Evolutionary conservation across 2,113 vertebrate species (phyloP).

Genomic region (Romanogobio albipinnatus): DNA sequence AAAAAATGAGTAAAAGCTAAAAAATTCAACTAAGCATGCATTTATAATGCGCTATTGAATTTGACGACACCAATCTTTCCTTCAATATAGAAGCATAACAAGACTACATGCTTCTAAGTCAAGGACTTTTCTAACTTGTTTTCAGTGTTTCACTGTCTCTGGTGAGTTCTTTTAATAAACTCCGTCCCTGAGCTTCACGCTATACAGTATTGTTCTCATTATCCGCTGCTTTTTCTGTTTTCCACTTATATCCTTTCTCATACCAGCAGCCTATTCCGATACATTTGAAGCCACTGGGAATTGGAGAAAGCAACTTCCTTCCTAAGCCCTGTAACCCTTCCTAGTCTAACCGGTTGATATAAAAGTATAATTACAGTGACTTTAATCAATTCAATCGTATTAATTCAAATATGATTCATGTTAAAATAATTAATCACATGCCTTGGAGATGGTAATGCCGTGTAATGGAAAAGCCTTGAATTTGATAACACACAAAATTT

Average conservation of each 20-base stretch:
- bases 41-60: not conserved
- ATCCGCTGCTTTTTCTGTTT: constrained; percentile 64
- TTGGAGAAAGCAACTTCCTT: constrained; percentile 60
- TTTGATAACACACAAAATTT: not conserved
- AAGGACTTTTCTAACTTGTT: constrained; percentile 61
- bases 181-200: constrained; percentile 49
- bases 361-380: not conserved
- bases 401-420: not conserved
- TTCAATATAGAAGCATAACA: not conserved
- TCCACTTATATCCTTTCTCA: constrained; percentile 63
- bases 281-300: constrained; percentile 57
- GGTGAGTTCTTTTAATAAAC: constrained; percentile 68
- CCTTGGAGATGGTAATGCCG: not conserved
- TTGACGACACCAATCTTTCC: not conserved
- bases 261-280: constrained; percentile 58
- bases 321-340: constrained; percentile 57
- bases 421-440: not conserved
- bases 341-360: constrained; percentile 19
- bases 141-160: constrained; percentile 52
- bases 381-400: not conserved
- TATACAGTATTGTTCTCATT: constrained; percentile 60
- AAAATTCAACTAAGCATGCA: not conserved
- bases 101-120: not conserved
- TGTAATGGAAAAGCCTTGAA: not conserved
- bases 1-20: not conserved